Percentiles rank a stretch among this genome's conserved stretches.
Evolutionary conservation across 2,113 vertebrate species (phyloP).

Genomic region (Caloenas nicobarica): DNA sequence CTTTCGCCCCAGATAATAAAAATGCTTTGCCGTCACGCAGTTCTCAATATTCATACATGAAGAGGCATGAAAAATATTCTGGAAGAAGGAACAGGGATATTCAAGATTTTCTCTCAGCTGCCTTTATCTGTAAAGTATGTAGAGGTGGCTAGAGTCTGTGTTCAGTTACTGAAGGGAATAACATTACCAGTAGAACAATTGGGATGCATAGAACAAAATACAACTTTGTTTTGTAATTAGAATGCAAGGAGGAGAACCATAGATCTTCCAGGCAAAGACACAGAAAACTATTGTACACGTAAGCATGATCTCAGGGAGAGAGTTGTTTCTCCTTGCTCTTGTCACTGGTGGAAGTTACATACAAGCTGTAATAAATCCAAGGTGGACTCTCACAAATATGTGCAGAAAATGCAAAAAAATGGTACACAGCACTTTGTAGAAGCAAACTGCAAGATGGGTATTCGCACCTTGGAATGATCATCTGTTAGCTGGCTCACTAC

Average conservation of each 20-base stretch:
- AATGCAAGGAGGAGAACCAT: not conserved
- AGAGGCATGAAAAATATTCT: not conserved
- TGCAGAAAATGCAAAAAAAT: not conserved
- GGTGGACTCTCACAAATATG: not conserved
- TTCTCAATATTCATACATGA: rapidly evolving
- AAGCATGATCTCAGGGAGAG: not conserved
- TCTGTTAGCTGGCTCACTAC: not conserved
- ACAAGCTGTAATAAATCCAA: not conserved
- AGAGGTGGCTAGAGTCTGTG: not conserved
- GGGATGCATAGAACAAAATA: not conserved
- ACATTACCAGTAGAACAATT: not conserved
- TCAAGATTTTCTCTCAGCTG: not conserved
- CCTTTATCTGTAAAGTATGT: not conserved
- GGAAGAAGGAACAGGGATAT: not conserved
- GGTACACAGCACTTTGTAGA: not conserved
- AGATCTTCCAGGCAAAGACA: not conserved
- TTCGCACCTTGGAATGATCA: not conserved
- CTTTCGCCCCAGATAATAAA: not conserved
- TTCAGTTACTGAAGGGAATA: not conserved
- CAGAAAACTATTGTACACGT: not conserved
- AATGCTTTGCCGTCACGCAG: not conserved
- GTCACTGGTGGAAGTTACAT: not conserved
- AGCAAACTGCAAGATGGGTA: not conserved
- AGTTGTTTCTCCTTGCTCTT: not conserved
- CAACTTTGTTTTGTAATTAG: not conserved